Evolutionary conservation across 1,140 invertebrate genomes (phyloP), one percentile per base, ranked within the genome.

Genomic region (Ostrea denselamellosa): DNA sequence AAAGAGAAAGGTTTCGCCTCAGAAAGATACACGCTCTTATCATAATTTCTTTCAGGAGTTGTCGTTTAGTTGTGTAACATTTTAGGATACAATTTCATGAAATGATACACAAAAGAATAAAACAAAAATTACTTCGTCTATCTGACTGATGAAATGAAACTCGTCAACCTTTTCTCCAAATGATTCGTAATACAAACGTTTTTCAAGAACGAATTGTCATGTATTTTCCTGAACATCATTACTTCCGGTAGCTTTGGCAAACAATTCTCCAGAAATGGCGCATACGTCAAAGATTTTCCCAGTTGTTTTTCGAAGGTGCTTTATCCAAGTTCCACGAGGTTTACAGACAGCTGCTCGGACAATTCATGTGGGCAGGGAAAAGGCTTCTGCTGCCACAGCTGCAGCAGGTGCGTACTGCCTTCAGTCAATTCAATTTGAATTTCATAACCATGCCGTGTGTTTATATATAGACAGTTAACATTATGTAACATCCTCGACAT

Each of bases 281-380:
- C 68, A 77, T 25, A 77, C 68, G 28, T 77, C 68, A 34, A 77
- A 77, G 28, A 34, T 77, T 77, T 77, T 77, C 28, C 68, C 68
- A 14, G 14, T 77, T 77, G 68, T 77, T 2, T 25, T 77, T 77
- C 68, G 28, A 10, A 77, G 68, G 28, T 77, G 68, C 28, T 34
- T 77, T 28, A 14, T 25, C 9, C 68, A 14, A 25, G 10, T 77
- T 28, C 68, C 68, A 77, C 68, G 68, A 25, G 22, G 25, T 12
- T 14, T 77, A 34, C 68, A 77, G 28, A 77, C 25, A 77, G 28
- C 22, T 28, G 68, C 28, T 77, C 68, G 68, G 25, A 25, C 14
- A 34, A 77, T 77, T 77, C 68, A 77, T 77, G 2, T 77, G 12
- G 68, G 12, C 68, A 77, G 22, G 28, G 22, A 77, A 34, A 77